Base-by-base conservation (phyloP, 2,888 invertebrate genomes). In the Pandemis heparana region DNA sequence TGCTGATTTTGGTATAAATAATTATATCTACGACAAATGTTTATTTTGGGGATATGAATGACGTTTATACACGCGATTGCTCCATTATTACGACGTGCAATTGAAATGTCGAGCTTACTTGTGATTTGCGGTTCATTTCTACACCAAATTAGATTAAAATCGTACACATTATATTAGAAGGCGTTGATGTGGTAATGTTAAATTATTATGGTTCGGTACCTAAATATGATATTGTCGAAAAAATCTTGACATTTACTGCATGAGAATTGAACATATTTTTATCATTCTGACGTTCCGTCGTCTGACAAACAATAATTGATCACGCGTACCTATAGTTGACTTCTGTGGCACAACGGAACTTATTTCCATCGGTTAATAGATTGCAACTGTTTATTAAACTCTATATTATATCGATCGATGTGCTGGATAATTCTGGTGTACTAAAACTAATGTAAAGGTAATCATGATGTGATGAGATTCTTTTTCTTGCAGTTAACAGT, bases 71-170 rank as follows among this genome's bases (percentile, higher is more conserved):
- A 79, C 78, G 79, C 79, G 72, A 79, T 75, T 71, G 59, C 70
- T 59, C 75, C 77, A 75, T 79, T 78, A 79, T 68, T 41, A 18
- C 66, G 56, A 46, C 51, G 67, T 74, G 62, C 73, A 75, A 79
- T 79, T 79, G 78, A 78, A 79, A 78, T 75, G 78, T 78, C 67
- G 71, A 63, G 75, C 70, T 72, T 70, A 77, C 76, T 78, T 73
- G 53, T 65, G 38, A 75, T 76, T 77, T 69, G 66, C 48, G 64
- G 53, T 72, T 65, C 68, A 71, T 77, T 76, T 72, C 70, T 72
- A 69, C 75, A 72, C 76, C 75, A n/a, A 60, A 63, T 75, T 23
- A 75, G 75, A 73, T 75, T 73, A 61, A 51, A 72, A 66, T 75
- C 60, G 41, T 48, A 66, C n/a, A n/a, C 23, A 53, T 65, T 61